These are phyloP conservation scores for Merodon equestris DNA, from an alignment of 2,888 invertebrate species.

Conservation along the genomic window DNA sequence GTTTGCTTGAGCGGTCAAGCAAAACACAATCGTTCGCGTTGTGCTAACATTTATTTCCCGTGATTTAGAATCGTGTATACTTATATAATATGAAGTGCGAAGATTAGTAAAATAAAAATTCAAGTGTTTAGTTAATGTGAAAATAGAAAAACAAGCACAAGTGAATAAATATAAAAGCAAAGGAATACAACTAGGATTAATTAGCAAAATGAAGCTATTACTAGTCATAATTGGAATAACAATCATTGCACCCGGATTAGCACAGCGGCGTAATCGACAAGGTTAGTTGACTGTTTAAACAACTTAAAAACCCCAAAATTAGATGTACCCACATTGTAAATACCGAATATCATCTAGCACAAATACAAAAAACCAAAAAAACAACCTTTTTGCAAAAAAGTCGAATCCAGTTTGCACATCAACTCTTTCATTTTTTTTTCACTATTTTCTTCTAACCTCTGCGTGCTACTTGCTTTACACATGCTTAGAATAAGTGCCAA, in stretches of 20 bases:
- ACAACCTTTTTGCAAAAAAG: not conserved
- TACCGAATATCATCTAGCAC: not conserved
- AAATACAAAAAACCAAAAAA: not conserved
- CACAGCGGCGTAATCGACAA: constrained; percentile 52
- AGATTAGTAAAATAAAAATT: constrained; percentile 18
- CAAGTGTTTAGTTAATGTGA: not conserved
- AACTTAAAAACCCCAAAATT: no score
- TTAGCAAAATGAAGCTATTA: constrained; percentile 31
- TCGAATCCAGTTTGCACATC: constrained; percentile 13
- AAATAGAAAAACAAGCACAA: not conserved
- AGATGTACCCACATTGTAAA: no score
- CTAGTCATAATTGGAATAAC: constrained; percentile 46
- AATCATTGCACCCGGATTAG: constrained; percentile 47
- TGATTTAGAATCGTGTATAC: not conserved
- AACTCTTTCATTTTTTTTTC: constrained; percentile 1
- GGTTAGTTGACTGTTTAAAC: constrained; percentile 16
- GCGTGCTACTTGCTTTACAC: not conserved
- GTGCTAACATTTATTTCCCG: not conserved
- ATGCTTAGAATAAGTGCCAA: not conserved
- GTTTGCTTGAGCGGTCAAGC: constrained; percentile 52
- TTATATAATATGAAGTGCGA: constrained; percentile 32
- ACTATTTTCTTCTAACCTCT: not conserved
- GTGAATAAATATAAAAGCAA: not conserved
- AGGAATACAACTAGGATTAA: constrained; percentile 18
- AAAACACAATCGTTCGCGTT: constrained; percentile 28